Evolutionary conservation across 2,888 invertebrate genomes (phyloP).

Genomic region (Aricia artaxerxes): DNA sequence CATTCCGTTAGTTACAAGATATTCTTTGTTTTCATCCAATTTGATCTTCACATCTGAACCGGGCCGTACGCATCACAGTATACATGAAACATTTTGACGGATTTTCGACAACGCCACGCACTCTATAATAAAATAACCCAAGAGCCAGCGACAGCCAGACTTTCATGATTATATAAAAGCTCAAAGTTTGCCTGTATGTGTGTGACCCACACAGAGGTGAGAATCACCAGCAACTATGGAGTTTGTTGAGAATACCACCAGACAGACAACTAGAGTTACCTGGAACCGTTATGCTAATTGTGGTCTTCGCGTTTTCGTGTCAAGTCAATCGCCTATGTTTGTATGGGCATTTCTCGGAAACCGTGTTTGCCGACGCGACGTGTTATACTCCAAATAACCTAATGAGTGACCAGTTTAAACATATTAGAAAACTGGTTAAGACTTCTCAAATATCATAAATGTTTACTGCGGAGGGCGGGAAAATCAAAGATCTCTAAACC

Average conservation of each 20-base stretch:
- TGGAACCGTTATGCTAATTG: slow-evolving; percentile 15
- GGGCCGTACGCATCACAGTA: too few relatives aligned
- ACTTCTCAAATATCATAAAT: not conserved
- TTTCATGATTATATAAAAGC: too few relatives aligned
- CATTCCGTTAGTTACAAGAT: not conserved
- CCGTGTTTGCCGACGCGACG: slow-evolving; percentile 7
- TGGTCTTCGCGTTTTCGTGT: slow-evolving; percentile 6
- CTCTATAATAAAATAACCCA: too few relatives aligned
- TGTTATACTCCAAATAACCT: slow-evolving; percentile 13
- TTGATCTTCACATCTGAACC: too few relatives aligned
- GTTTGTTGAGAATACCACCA: not conserved
- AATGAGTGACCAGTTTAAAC: not conserved
- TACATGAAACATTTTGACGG: too few relatives aligned
- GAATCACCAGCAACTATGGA: too few relatives aligned
- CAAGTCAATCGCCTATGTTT: slow-evolving; percentile 15
- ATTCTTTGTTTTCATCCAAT: too few relatives aligned
- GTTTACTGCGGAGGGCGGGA: not conserved
- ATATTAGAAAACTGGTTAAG: not conserved
- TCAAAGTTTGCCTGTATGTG: too few relatives aligned
- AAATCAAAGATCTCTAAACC: not conserved
- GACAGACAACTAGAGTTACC: not conserved
- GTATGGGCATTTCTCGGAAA: not conserved
- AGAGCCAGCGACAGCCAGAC: too few relatives aligned
- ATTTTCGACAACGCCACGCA: too few relatives aligned
- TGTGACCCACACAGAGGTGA: too few relatives aligned